A percentile compares a stretch with the other conserved stretches of the same genome.
These are phyloP conservation scores for Nannoperca australis DNA, from an alignment of 2,797 vertebrate species.

Conservation along the genomic window DNA sequence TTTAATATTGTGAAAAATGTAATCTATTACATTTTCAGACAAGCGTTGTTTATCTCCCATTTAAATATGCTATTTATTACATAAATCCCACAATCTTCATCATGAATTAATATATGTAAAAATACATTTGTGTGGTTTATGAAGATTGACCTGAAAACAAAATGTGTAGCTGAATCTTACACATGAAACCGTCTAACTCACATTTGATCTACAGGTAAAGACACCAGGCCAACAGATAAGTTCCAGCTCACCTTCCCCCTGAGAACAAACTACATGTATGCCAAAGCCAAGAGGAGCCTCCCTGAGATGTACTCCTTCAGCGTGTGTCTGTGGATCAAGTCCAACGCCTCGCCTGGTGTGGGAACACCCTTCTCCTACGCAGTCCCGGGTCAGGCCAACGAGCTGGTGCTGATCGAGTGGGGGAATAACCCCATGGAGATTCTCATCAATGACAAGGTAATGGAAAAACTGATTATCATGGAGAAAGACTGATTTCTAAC, in stretches of 20 bases:
- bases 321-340: constrained; percentile 97
- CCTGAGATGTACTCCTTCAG: constrained; percentile 98
- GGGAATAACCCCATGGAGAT: constrained; percentile 99
- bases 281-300: constrained; percentile 95
- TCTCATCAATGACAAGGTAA: constrained; percentile 97
- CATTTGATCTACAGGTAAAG: constrained; percentile 86
- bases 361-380: constrained; percentile 98
- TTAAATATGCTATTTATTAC: neutral
- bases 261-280: constrained; percentile 98
- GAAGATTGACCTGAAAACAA: neutral
- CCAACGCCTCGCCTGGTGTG: constrained; percentile 93
- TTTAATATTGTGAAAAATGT: neutral
- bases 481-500: neutral
- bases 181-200: neutral
- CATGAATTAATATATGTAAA: neutral
- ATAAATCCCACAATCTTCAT: neutral
- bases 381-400: constrained; percentile 94
- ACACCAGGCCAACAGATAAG: constrained; percentile 90
- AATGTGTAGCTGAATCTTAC: neutral
- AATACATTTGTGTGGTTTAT: neutral
- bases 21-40: neutral
- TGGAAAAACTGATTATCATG: neutral
- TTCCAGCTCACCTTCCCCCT: constrained; percentile 96
- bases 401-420: constrained; percentile 97
- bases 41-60: neutral